Base-by-base conservation (phyloP, 2,113 vertebrate genomes). In the Pongo pygmaeus region DNA sequence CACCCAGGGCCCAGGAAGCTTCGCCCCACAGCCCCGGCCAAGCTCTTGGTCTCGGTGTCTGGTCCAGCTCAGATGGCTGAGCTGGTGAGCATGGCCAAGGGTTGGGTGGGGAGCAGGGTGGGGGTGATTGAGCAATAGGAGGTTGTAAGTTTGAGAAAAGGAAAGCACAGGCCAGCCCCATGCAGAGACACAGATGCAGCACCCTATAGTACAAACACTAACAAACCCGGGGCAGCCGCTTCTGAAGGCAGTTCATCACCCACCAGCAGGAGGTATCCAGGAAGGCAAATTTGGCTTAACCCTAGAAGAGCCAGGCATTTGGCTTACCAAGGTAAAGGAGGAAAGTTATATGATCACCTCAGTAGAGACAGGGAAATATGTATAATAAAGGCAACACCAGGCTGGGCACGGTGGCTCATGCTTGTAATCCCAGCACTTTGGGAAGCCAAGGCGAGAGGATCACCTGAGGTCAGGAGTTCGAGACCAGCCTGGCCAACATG, bases 261-360 rank as follows among this genome's bases (percentile, higher is more conserved):
- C 11, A 23, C 55, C 20, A 25, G 40, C 3, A 0, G 1, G 1
- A 3, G 18, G 70, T 48, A 2, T 35, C 30, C 9, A 14, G 30
- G 50, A 43, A 20, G 75, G 3, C 2, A 5, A 18, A 11, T 22
- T 16, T 16, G 59, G n/a, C 86, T 61, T 35, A 8, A 27, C 43
- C 72, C 32, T 27, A 30, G 35, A 69, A 14, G n/a, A 4, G 32
- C 85, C 23, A n/a, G 20, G 23, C 5, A 13, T 27, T 25, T 1
- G 25, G 30, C 27, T 25, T 46, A 12, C 23, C 9, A 48, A 59
- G 9, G 1, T 18, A 61, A 55, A n/a, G 1, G 4, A 10, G 11
- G 30, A 43, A n/a, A 46, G 14, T 17, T 25, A 38, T 1, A 6
- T 6, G 4, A 3, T 11, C 25, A 0, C 43, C 17, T 43, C 46